Evolutionary conservation across 2,797 vertebrate species (phyloP), one percentile per base, ranked within the genome.

Genomic region (Nyctibius grandis): DNA sequence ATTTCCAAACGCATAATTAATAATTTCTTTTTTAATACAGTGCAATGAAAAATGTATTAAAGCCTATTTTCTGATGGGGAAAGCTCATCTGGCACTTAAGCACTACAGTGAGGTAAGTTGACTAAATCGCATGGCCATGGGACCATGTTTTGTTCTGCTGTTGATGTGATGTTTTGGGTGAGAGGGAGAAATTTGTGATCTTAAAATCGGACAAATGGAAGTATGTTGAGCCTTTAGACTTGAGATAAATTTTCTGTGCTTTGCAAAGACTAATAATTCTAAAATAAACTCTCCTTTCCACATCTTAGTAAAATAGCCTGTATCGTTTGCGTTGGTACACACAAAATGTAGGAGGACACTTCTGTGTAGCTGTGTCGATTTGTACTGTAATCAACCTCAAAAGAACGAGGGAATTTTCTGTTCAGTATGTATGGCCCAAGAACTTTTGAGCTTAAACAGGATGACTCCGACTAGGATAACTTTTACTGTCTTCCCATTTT

Each of bases 41-140:
- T 99, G 99, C 97, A 98, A 98, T 97, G 98, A 98, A 48, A 98
- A 96, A 56, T 99, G 97, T 88, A 95, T 97, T 19, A 99, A 99
- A 94, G 99, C 99, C 2, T 98, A 98, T 77, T 97, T 99, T 54
- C 98, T 99, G 68, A 99, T 99, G 99, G 99, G 98, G 18, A 99
- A 98, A 97, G 99, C 99, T 88, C 98, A 98, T 96, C 93, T 98
- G 85, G 98, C 97, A 9, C 94, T 99, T 59, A 97, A 98, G 92
- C 97, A 98, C 89, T 99, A 98, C 92, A 73, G 72, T 12, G 94
- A 98, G 98, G 99, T 99, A 56, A 98, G 97, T 4, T 51, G 67
- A 21, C 8, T 63, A 38, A 15, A 9, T 8, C 40, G 5, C 7
- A 14, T 17, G 34, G 28, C 40, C 5, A 0, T 5, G 11, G 3